Base-by-base conservation (phyloP, 1,140 invertebrate genomes). In the Schlechtendalia chinensis region DNA sequence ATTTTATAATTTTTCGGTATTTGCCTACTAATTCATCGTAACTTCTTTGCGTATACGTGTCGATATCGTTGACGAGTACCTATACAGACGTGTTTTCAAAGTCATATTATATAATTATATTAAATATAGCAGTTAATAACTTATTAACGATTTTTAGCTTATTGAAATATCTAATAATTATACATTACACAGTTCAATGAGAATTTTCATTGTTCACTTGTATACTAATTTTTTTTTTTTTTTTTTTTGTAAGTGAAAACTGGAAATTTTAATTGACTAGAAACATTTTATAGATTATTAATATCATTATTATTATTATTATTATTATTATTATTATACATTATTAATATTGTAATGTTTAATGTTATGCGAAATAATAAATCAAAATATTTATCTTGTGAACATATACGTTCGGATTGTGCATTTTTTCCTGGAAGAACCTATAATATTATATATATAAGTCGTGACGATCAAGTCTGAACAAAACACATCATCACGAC, bases 171-270 rank as follows among this genome's bases (percentile, higher is more conserved):
- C 17, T 75, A 75, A 75, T 45, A 6, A n/a, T 27, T 72, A 47
- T 4, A 39, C 8, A n/a, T 27, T 72, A 47, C 3, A 39, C 8
- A 39, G 32, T 79, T 2, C 39, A 79, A 79, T 79, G 17, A 61
- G 58, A 79, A 47, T 63, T 79, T 79, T 63, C 75, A 79, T 61
- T 79, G 75, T 58, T 79, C 39, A 79, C 75, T 79, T 79, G 75
- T 79, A 58, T 61, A 79, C 32, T 45, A 29, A 54, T 72, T 69
- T 69, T 69, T 69, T 53, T 16, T 50, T 72, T 29, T 54, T 72
- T 53, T 45, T 56, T 69, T 69, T 69, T 45, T 79, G 24, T 45
- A 63, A 79, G 58, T 63, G 58, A 50, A 59, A 79, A 79, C 75
- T 79, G 75, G 75, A 79, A 61, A 63, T 79, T 61, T 79, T 79